These are phyloP conservation scores for Petrocephalus microphthalmus DNA, from an alignment of 2,113 vertebrate genomes.

Conservation along the genomic window DNA sequence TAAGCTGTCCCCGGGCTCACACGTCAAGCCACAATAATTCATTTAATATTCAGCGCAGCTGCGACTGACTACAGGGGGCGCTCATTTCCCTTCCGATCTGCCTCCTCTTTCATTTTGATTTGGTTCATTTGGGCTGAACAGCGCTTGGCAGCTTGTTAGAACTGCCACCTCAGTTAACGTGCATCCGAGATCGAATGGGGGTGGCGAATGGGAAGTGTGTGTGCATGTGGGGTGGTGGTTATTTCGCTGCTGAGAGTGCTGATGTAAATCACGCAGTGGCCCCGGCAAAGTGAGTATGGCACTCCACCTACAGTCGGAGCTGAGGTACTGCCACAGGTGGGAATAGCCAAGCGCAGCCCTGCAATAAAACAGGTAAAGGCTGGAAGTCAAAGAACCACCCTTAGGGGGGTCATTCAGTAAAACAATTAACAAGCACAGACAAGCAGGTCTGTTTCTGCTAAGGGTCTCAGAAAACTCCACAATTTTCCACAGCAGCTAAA, in stretches of 20 bases:
- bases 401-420: background rate
- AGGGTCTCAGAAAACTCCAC: background rate
- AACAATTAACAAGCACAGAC: background rate
- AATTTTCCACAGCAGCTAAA: background rate
- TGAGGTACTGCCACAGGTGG: background rate
- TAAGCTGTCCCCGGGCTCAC: constrained; percentile 60
- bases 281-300: constrained; percentile 52
- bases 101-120: constrained; percentile 65
- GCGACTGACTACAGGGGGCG: constrained; percentile 61
- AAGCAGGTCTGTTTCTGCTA: background rate
- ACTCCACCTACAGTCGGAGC: constrained; percentile 5
- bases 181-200: constrained; percentile 57
- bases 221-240: constrained; percentile 48
- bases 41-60: constrained; percentile 67
- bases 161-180: constrained; percentile 69
- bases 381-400: background rate
- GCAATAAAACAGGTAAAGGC: background rate
- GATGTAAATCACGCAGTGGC: background rate
- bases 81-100: constrained; percentile 60
- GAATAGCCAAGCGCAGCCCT: background rate
- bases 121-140: constrained; percentile 66
- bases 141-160: constrained; percentile 69
- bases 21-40: constrained; percentile 64
- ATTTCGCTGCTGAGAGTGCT: constrained; percentile 17
- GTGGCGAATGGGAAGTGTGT: constrained; percentile 16